Percentiles rank a stretch among this genome's conserved stretches.
Evolutionary conservation across 2,888 invertebrate species (phyloP).

Genomic region (Alloplasta piceator): DNA sequence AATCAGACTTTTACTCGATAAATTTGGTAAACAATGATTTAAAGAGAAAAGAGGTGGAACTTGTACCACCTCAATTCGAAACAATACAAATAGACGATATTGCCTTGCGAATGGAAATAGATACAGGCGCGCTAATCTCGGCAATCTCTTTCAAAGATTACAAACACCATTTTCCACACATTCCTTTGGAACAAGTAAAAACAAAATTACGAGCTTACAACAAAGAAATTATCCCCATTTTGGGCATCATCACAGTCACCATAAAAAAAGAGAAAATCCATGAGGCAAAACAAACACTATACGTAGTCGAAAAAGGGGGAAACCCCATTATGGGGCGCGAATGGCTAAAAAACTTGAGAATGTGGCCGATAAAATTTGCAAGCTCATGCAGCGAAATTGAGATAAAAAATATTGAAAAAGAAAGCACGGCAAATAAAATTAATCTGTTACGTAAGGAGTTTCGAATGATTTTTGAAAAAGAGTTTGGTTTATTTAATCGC

Average conservation of each 20-base stretch:
- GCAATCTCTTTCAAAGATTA: too few relatives aligned
- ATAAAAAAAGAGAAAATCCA: background rate
- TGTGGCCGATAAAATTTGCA: constrained; percentile 8
- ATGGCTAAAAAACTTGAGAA: constrained; percentile 3
- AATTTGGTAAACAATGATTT: too few relatives aligned
- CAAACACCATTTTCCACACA: too few relatives aligned
- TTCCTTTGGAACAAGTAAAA: too few relatives aligned
- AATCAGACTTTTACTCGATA: too few relatives aligned
- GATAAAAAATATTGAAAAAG: background rate
- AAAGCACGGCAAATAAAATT: background rate
- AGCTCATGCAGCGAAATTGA: background rate
- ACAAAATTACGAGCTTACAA: too few relatives aligned
- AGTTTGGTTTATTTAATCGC: constrained; percentile 13
- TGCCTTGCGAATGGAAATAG: too few relatives aligned
- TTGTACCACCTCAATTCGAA: too few relatives aligned
- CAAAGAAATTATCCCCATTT: background rate
- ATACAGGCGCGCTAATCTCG: too few relatives aligned
- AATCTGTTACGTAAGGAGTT: constrained; percentile 15
- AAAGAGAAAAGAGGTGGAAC: too few relatives aligned
- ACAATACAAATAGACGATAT: too few relatives aligned
- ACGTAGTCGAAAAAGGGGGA: constrained; percentile 5
- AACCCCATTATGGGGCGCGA: constrained; percentile 10
- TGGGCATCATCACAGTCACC: background rate
- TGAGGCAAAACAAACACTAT: background rate
- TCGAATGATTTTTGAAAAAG: constrained; percentile 26